A percentile compares a stretch with the other conserved stretches of the same genome.
phyloP scores from a whole-genome alignment of 37 sponge, comb jelly and placozoan species.

The Tethya wilhelma region DNA sequence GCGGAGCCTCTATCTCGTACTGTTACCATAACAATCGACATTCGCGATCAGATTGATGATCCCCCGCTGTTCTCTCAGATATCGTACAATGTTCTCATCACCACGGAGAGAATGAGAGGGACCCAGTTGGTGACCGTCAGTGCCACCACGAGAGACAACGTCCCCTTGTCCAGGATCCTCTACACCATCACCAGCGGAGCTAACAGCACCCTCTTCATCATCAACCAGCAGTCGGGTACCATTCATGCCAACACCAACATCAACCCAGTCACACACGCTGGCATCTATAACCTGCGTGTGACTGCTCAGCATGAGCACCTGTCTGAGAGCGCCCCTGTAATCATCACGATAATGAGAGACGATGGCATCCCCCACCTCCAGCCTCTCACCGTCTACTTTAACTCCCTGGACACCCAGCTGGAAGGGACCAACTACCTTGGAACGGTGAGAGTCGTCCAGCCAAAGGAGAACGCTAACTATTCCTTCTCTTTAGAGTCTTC shows the following conservation, averaged over 20 bases:
- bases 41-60: slow-evolving; percentile 25
- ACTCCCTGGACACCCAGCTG: neutral
- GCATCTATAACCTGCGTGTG: slow-evolving; percentile 2
- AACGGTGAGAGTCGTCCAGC: neutral
- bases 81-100: slow-evolving; percentile 11
- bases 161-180: slow-evolving; percentile 2
- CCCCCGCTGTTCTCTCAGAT: slow-evolving; percentile 33
- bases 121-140: slow-evolving; percentile 1
- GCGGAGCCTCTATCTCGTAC: slow-evolving; percentile 1
- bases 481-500: slow-evolving; percentile 39
- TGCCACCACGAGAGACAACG: slow-evolving; percentile 20
- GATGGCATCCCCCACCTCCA: neutral
- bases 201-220: neutral
- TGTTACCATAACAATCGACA: neutral
- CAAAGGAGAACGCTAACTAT: neutral
- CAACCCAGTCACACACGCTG: neutral
- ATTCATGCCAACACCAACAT: neutral
- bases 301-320: slow-evolving; percentile 29
- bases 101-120: neutral
- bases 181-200: slow-evolving; percentile 14
- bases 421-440: neutral
- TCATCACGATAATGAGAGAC: slow-evolving; percentile 10
- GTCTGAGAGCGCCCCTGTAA: slow-evolving; percentile 3
- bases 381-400: slow-evolving; percentile 35
- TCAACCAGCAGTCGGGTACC: slow-evolving; percentile 19